Evolutionary conservation across 2,888 invertebrate species (phyloP).

Genomic region (Pollenia labialis): DNA sequence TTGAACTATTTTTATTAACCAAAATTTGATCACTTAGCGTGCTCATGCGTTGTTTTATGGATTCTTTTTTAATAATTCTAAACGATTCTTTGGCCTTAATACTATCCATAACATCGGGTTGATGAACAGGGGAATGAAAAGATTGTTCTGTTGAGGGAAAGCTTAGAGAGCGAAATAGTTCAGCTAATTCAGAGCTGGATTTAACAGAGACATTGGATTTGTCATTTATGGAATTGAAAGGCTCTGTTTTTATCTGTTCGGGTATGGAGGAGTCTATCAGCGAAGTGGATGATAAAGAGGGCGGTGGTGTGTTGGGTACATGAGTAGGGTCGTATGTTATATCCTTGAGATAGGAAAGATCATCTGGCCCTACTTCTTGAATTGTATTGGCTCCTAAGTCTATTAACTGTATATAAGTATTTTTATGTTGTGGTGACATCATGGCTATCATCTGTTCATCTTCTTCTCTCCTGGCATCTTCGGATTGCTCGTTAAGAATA

Average conservation of each 20-base stretch:
- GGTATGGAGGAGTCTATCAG: constrained; percentile 74
- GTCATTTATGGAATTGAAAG: constrained; percentile 75
- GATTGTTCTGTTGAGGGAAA: constrained; percentile 80
- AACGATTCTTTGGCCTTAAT: constrained; percentile 59
- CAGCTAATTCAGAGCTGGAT: constrained; percentile 82
- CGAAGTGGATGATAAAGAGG: constrained; percentile 81
- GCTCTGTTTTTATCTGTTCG: constrained; percentile 55
- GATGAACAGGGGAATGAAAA: constrained; percentile 60
- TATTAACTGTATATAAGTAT: constrained; percentile 77
- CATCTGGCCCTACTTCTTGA: constrained; percentile 74
- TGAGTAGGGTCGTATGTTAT: constrained; percentile 78
- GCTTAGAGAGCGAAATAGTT: constrained; percentile 82
- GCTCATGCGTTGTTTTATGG: constrained; percentile 81
- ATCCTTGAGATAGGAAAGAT: constrained; percentile 79
- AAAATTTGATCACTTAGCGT: constrained; percentile 83
- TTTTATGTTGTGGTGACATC: constrained; percentile 68
- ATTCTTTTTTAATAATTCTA: constrained; percentile 73
- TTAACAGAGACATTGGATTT: constrained; percentile 80
- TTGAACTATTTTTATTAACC: constrained; percentile 78
- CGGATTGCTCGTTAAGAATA: constrained; percentile 80
- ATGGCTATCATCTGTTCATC: constrained; percentile 61
- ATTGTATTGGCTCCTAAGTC: constrained; percentile 75
- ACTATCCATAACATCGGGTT: constrained; percentile 1
- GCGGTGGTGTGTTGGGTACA: constrained; percentile 81
- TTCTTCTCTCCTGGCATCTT: constrained; percentile 72